Conservation (phyloP, 2,888 invertebrate species). For the Byasa hedistus region DNA sequence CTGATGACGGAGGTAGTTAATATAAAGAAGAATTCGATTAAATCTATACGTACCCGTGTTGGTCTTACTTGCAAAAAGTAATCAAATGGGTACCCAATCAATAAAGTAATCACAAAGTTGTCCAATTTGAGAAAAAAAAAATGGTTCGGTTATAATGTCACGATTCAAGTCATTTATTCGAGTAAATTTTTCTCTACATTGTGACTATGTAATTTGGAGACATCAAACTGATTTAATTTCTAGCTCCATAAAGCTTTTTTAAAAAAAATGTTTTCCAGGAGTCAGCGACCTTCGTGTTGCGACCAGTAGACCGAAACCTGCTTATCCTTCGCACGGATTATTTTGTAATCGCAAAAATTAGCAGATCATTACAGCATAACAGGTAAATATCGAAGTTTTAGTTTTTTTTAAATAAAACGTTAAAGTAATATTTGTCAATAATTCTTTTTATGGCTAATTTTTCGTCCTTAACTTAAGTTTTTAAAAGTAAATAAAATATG, state of each 20-base stretch:
- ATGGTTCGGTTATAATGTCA: not conserved
- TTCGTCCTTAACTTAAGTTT: too few relatives aligned
- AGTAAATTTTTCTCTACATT: not conserved
- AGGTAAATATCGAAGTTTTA: conserved; percentile 7
- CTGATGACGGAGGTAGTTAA: too few relatives aligned
- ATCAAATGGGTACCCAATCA: not conserved
- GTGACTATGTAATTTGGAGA: conserved; percentile 25
- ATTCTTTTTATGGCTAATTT: too few relatives aligned
- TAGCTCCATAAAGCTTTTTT: conserved; percentile 12
- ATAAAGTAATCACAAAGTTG: conserved; percentile 12
- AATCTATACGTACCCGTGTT: too few relatives aligned
- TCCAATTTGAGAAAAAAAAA: conserved; percentile 3
- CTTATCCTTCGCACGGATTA: conserved; percentile 34
- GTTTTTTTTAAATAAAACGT: not conserved
- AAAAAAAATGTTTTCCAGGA: conserved; percentile 21
- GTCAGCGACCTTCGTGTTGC: conserved; percentile 51
- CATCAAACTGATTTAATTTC: conserved; percentile 25
- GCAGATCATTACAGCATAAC: conserved; percentile 23
- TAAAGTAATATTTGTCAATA: too few relatives aligned
- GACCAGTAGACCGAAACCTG: conserved; percentile 45
- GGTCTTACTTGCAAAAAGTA: not conserved
- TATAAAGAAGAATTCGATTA: too few relatives aligned
- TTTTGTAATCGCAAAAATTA: conserved; percentile 34
- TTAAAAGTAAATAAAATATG: too few relatives aligned
- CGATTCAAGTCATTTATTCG: conserved; percentile 12